phyloP scores from a whole-genome alignment of 2,797 vertebrate genomes.

The Crocidura indochinensis region DNA sequence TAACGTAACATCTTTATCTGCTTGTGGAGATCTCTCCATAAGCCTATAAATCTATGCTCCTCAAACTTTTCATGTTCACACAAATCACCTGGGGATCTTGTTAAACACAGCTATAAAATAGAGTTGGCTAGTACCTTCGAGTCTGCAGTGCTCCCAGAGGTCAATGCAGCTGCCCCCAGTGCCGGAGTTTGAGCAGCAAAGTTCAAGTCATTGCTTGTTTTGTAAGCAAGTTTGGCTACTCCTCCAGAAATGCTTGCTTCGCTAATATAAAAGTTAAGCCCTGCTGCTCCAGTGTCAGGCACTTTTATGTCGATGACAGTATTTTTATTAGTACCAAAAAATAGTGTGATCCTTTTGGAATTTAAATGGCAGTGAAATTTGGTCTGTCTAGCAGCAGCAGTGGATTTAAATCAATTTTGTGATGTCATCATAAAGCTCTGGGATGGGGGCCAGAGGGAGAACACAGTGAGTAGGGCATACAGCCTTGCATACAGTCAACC shows the following conservation, averaged over 20 bases:
- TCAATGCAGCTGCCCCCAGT: background rate
- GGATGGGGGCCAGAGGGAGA: too few relatives aligned
- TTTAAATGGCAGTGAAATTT: constrained; percentile 40
- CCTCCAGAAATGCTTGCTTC: constrained; percentile 52
- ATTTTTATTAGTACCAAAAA: constrained; percentile 61
- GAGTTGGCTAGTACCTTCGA: background rate
- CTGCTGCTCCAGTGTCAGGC: constrained; percentile 11
- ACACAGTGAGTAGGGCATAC: too few relatives aligned
- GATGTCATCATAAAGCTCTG: background rate
- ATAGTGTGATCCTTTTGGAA: constrained; percentile 45
- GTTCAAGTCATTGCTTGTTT: background rate
- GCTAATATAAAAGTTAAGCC: constrained; percentile 14
- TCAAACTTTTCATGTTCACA: constrained; percentile 45
- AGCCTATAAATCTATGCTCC: constrained; percentile 19
- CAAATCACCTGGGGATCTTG: constrained; percentile 40
- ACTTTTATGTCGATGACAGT: background rate
- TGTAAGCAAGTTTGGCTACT: constrained; percentile 17
- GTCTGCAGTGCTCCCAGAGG: background rate
- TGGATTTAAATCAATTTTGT: background rate
- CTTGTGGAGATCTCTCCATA: constrained; percentile 16
- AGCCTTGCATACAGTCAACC: too few relatives aligned
- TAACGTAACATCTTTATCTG: constrained; percentile 45
- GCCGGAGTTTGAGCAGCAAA: background rate
- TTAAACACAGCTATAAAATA: constrained; percentile 1
- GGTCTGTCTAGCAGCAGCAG: background rate